Base-by-base conservation (phyloP, 2,797 vertebrate species). In the Phataginus tricuspis region DNA sequence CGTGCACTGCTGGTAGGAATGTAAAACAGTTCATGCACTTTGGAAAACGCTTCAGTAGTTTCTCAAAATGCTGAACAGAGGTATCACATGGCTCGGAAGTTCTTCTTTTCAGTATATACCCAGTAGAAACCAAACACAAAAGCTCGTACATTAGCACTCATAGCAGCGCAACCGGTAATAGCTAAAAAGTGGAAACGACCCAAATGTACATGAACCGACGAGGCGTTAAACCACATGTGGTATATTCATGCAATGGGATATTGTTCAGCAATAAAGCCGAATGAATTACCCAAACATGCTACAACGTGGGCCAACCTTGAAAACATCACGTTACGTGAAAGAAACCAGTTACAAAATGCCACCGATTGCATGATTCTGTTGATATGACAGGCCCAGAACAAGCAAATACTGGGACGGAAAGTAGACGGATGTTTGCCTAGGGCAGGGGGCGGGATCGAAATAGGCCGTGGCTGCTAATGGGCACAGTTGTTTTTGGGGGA, bases 1-100 rank as follows among this genome's bases (percentile, higher is more conserved):
- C 5, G 1, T 9, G 45, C 18, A 1, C 9, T 5, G 31, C 45
- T 80, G 25, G 66, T 19, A 34, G 25, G 11, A 49, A 18, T 4
- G 16, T 8, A 42, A 42, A 80, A 72, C 14, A 13, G 55, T 55
- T 27, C 21, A 15, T 29, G 15, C 75, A 23, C 84, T 63, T 21
- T 11, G 74, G 42, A 61, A 39, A 71, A 57, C n/a, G 27, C 53
- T 29, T 15, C 11, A 61, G 61, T 37, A 25, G 6, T 14, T 69
- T 42, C 18, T 71, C 64, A n/a, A 53, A 51, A 53, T 18, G 34
- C 27, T 29, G 42, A 59, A 78, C 2, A 10, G 4, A 61, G 49
- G 64, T 27, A 19, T 42, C 31, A 0, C 9, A 9, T 11, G 4
- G 37, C n/a, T 14, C 7, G 19, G 25, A 9, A 0, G 3, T 49